Evolutionary conservation across 2,888 invertebrate species (phyloP), one percentile per base, ranked within the genome.

Genomic region (Ryuthela nishihirai): DNA sequence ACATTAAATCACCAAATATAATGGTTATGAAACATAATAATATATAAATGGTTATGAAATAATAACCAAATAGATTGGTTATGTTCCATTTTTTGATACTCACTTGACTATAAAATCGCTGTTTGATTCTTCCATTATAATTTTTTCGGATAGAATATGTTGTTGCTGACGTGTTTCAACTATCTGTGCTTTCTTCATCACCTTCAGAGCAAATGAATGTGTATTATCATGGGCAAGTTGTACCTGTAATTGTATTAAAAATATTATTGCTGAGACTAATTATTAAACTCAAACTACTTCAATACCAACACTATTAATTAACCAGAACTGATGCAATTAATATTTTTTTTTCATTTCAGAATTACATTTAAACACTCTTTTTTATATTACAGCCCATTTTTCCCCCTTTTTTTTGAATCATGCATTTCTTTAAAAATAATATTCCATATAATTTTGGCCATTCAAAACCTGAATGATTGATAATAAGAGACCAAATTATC

Each of bases 111-210:
- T 93, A 75, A 99, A 99, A 72, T 94, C 91, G 75, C 90, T 91
- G 75, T 94, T 89, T 67, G 93, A 89, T 63, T 79, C 78, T 62
- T 88, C 87, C 93, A 99, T 95, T 48, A 99, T 99, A 75, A 91
- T 89, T 76, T 99, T 95, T 76, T 99, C 99, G 24, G 94, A 97
- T 88, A 97, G 92, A 64, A 99, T 97, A 76, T 99, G 99, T 72
- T 98, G 95, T 72, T 99, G 97, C 73, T 99, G 99, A 56, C 97
- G 82, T 1, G 98, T 99, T 73, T 98, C 97, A 56, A 98, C 97
- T 72, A 99, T 98, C 75, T 83, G 78, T 53, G 90, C 87, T 74
- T 99, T 99, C 79, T 97, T 98, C 90, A 99, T 92, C 72, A 95
- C 91, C 73, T 99, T 98, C 67, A 98, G 76, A 0, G 97, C 97